Conservation (phyloP, 2,113 vertebrate genomes). For the Dicaeum eximium region DNA sequence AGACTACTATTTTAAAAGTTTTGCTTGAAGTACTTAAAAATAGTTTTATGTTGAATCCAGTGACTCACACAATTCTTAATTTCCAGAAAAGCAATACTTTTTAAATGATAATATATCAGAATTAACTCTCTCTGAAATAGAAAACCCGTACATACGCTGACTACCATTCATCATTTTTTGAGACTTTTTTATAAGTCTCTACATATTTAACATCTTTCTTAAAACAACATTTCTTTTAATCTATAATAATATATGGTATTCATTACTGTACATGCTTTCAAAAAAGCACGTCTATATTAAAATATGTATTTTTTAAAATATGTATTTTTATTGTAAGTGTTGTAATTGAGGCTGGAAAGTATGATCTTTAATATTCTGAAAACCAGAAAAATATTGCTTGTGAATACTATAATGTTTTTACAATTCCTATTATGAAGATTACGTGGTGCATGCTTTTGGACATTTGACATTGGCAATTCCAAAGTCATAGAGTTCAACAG, state of each 20-base stretch:
- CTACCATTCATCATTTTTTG: neutral
- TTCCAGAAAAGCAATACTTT: neutral
- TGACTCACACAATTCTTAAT: neutral
- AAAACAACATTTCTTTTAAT: neutral
- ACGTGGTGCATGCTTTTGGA: neutral
- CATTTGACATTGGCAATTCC: neutral
- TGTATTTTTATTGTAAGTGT: neutral
- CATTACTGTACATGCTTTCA: neutral
- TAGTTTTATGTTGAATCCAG: neutral
- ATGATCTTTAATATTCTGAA: neutral
- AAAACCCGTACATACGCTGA: neutral
- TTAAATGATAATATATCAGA: neutral
- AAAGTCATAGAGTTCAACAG: neutral
- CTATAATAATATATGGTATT: neutral
- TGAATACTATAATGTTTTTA: neutral
- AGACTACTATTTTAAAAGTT: neutral
- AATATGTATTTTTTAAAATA: neutral
- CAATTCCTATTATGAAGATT: neutral
- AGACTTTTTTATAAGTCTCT: neutral
- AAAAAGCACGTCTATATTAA: no score
- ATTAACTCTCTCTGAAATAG: slow-evolving; percentile 17
- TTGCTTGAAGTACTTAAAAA: slow-evolving; percentile 13
- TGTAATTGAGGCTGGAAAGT: neutral
- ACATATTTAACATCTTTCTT: neutral
- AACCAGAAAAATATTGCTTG: neutral